These are phyloP conservation scores for Hylyphantes graminicola DNA, from an alignment of 1,140 invertebrate species.

Conservation along the genomic window DNA sequence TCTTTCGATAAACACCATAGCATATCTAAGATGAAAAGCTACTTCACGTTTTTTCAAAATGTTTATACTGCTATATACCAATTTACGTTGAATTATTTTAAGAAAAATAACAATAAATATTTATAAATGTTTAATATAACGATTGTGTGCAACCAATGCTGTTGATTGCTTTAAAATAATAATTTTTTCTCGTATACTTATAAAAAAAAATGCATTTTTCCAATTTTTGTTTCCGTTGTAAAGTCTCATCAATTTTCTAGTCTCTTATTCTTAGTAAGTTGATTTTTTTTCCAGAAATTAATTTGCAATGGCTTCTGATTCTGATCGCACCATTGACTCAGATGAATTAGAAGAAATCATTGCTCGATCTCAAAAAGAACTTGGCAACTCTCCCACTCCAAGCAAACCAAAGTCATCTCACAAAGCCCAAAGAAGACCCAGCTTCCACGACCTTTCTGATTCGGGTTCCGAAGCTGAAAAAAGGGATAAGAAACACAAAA, in stretches of 20 bases:
- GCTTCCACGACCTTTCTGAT: conserved; percentile 25
- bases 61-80: too few relatives aligned
- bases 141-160: neutral
- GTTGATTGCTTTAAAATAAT: neutral
- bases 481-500: neutral
- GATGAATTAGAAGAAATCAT: conserved; percentile 45
- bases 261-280: neutral
- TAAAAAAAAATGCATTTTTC: neutral
- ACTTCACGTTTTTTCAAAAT: too few relatives aligned
- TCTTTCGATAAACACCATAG: too few relatives aligned
- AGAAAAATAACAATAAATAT: too few relatives aligned
- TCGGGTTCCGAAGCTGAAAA: neutral
- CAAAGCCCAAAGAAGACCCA: neutral
- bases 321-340: conserved; percentile 49
- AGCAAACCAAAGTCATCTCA: neutral
- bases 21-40: too few relatives aligned
- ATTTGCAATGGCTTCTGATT: conserved; percentile 30
- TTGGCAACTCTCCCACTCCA: too few relatives aligned
- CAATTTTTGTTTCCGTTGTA: neutral
- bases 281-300: neutral
- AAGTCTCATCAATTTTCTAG: neutral
- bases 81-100: too few relatives aligned
- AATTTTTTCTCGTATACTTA: neutral
- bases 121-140: too few relatives aligned
- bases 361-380: conserved; percentile 1